A percentile compares a stretch with the other conserved stretches of the same genome.
These are phyloP conservation scores for Meloidogyne hapla DNA, from an alignment of 1,140 invertebrate species.

Conservation along the genomic window DNA sequence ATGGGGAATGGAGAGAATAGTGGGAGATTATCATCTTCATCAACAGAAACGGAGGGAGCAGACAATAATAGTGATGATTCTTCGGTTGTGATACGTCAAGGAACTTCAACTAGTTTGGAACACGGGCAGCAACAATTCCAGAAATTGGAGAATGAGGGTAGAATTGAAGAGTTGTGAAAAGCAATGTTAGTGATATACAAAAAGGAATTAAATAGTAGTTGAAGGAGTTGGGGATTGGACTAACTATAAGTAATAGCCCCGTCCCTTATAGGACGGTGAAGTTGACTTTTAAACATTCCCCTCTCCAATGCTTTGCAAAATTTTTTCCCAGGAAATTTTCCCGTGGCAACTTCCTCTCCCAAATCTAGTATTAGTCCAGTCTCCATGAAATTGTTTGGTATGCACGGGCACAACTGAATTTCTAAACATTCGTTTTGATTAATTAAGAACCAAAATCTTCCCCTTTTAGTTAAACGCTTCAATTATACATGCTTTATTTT, in stretches of 20 bases:
- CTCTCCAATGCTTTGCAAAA: too few relatives aligned
- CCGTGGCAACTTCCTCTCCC: too few relatives aligned
- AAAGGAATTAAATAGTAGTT: not conserved
- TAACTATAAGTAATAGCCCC: too few relatives aligned
- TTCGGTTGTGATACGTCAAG: conserved; percentile 8
- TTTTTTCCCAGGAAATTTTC: too few relatives aligned
- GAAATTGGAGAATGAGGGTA: not conserved
- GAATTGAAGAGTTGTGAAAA: not conserved
- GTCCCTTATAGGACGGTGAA: too few relatives aligned
- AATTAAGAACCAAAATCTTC: not conserved
- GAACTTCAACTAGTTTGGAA: not conserved
- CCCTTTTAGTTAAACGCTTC: not conserved
- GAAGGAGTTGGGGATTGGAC: not conserved
- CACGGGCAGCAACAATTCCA: not conserved
- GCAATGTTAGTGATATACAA: not conserved
- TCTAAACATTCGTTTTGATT: not conserved
- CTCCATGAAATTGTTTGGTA: not conserved
- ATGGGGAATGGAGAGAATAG: not conserved
- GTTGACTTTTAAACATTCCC: too few relatives aligned
- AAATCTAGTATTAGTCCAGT: not conserved
- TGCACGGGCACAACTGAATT: not conserved
- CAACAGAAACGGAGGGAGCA: conserved; percentile 3
- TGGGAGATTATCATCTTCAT: not conserved
- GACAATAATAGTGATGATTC: conserved; percentile 10
- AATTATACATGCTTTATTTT: not conserved